Conservation (phyloP, 2,888 invertebrate species). For the Scotopteryx bipunctaria region DNA sequence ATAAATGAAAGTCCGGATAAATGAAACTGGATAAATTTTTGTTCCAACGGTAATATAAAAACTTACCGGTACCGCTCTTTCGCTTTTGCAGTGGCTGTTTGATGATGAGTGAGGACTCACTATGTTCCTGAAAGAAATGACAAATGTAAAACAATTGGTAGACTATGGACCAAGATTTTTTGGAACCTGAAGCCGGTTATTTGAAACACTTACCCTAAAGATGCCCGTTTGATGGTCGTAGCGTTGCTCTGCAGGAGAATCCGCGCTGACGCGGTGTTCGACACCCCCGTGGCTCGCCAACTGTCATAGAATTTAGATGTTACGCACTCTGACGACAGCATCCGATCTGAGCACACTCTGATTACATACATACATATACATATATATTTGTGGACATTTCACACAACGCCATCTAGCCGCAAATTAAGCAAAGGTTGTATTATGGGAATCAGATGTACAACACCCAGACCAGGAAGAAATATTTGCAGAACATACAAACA, state of each 20-base stretch:
- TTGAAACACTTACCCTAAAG: constrained; percentile 69
- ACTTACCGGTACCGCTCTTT: constrained; percentile 71
- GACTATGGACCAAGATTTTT: neutral
- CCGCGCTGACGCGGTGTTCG: constrained; percentile 53
- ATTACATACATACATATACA: too few species aligned
- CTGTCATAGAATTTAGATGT: constrained; percentile 41
- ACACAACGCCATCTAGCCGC: too few species aligned
- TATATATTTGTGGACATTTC: too few species aligned
- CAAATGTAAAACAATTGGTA: neutral
- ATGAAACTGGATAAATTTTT: too few species aligned
- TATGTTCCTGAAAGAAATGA: constrained; percentile 60
- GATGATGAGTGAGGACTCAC: constrained; percentile 75
- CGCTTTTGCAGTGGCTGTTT: constrained; percentile 76
- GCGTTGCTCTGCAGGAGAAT: constrained; percentile 67
- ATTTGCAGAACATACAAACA: too few species aligned
- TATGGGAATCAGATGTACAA: too few species aligned
- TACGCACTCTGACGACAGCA: neutral
- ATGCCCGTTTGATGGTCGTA: constrained; percentile 69
- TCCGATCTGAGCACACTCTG: too few species aligned
- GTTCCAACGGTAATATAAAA: neutral
- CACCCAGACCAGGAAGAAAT: too few species aligned
- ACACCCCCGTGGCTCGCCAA: constrained; percentile 61
- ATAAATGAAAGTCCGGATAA: too few species aligned
- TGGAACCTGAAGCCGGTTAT: neutral
- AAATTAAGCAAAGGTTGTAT: too few species aligned